phyloP scores from a whole-genome alignment of 2,113 vertebrate genomes.

The Cervus canadensis region DNA sequence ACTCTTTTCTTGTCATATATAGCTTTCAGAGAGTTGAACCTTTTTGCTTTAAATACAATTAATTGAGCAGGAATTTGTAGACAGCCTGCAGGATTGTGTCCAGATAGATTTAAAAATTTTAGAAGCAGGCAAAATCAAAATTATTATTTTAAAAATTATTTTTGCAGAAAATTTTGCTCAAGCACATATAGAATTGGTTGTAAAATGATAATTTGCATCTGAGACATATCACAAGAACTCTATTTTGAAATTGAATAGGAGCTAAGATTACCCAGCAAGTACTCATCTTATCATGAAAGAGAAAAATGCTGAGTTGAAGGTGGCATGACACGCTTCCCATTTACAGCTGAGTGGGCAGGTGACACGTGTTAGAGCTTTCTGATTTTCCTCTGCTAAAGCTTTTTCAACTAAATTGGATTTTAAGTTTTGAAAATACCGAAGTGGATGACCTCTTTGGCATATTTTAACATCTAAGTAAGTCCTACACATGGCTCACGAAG shows the following conservation, averaged over 20 bases:
- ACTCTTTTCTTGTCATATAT: conserved; percentile 1
- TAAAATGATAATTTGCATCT: neutral
- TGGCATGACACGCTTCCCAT: neutral
- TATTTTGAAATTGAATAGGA: conserved; percentile 1
- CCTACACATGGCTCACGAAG: neutral
- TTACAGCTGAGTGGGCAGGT: conserved; percentile 38
- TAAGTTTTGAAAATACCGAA: neutral
- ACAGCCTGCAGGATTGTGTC: neutral
- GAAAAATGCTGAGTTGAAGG: neutral
- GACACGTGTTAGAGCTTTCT: neutral
- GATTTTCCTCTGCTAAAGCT: neutral
- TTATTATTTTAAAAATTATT: neutral
- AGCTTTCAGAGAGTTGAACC: conserved; percentile 4
- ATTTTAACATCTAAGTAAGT: neutral
- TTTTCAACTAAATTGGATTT: conserved; percentile 9
- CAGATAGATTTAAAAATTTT: neutral
- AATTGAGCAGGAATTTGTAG: neutral
- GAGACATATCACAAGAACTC: neutral
- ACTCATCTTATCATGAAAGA: neutral
- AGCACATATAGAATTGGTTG: neutral
- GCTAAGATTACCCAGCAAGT: conserved; percentile 31
- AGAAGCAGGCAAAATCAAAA: neutral
- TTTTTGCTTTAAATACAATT: conserved; percentile 32
- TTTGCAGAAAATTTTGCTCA: neutral
- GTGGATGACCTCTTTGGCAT: neutral